Evolutionary conservation across 2,797 vertebrate genomes (phyloP).

Genomic region (Acipenser oxyrinchus): DNA sequence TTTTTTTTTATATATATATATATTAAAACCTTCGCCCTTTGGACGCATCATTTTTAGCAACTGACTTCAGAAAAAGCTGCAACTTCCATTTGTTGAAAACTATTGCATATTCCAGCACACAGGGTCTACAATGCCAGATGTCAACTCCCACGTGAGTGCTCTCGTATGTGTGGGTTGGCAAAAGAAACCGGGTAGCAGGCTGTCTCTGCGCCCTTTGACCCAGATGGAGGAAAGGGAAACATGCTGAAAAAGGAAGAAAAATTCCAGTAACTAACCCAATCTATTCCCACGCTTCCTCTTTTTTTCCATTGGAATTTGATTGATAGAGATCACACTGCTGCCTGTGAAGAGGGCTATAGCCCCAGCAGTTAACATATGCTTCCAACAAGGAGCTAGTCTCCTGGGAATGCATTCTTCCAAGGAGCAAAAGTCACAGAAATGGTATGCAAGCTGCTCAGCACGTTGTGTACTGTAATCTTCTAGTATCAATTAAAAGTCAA

Average conservation of each 20-base stretch:
- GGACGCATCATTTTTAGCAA: background rate
- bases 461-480: no score
- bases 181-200: background rate
- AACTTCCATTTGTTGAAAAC: background rate
- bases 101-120: no score
- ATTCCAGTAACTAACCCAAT: background rate
- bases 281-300: background rate
- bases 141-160: background rate
- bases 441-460: no score
- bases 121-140: background rate
- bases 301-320: background rate
- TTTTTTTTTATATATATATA: no score
- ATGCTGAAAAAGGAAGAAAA: background rate
- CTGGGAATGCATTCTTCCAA: background rate
- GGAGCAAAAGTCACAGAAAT: background rate
- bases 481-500: no score
- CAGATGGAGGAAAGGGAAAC: background rate
- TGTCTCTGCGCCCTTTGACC: background rate
- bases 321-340: background rate
- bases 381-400: no score
- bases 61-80: background rate
- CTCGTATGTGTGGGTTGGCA: background rate
- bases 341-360: no score
- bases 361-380: no score
- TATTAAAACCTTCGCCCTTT: no score